These are phyloP conservation scores for Abrostola triplasia DNA, from an alignment of 2,888 invertebrate genomes.

Conservation along the genomic window DNA sequence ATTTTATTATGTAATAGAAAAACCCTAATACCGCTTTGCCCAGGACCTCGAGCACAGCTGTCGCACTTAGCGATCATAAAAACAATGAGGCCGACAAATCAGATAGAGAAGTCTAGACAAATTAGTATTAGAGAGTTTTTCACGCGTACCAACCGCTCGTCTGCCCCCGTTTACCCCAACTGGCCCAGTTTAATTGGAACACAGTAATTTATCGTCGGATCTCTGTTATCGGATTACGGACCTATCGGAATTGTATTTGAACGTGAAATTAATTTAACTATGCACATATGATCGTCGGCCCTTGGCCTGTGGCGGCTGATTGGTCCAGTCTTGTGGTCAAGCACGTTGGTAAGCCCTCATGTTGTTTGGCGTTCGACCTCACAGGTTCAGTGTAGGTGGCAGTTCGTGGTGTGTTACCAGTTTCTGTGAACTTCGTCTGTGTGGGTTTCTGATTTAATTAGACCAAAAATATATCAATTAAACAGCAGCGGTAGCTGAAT, in stretches of 20 bases:
- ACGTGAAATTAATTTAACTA: slow-evolving; percentile 69
- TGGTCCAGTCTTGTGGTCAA: slow-evolving; percentile 18
- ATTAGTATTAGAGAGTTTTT: not conserved
- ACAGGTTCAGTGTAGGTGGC: not conserved
- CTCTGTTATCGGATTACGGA: slow-evolving; percentile 75
- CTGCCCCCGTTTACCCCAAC: slow-evolving; percentile 44
- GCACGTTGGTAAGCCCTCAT: not conserved
- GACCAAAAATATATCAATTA: no score
- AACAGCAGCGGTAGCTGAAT: no score
- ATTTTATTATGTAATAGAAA: no score
- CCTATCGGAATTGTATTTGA: slow-evolving; percentile 76
- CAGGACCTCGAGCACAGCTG: no score
- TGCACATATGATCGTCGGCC: slow-evolving; percentile 43
- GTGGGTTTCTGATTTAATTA: no score
- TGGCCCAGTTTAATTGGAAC: slow-evolving; percentile 73
- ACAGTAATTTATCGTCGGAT: slow-evolving; percentile 75
- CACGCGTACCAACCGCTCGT: slow-evolving; percentile 21
- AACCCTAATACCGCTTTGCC: no score
- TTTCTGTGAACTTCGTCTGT: not conserved
- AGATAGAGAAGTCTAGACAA: no score
- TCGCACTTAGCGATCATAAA: no score
- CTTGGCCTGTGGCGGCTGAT: slow-evolving; percentile 3
- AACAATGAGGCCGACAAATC: no score
- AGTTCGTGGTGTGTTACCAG: not conserved
- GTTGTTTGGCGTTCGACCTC: no score